Percentiles rank a stretch among this genome's conserved stretches.
These are phyloP conservation scores for Conus betulinus DNA, from an alignment of 1,140 invertebrate genomes.

Conservation along the genomic window DNA sequence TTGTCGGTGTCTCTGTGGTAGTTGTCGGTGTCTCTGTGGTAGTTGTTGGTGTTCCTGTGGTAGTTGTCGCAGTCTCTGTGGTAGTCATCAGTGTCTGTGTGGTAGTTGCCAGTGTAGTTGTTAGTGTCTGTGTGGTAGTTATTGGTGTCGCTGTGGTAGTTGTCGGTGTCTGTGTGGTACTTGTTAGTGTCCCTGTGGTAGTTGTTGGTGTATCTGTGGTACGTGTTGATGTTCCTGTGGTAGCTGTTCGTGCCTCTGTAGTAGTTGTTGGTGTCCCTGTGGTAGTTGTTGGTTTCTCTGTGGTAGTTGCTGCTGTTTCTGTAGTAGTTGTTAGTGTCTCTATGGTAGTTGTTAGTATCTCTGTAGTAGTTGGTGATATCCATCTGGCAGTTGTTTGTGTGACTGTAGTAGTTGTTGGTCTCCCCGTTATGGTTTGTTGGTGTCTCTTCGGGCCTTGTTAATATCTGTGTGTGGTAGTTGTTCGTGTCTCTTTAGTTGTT, in stretches of 20 bases:
- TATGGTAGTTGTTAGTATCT: neutral
- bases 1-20: neutral
- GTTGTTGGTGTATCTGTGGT: conserved; percentile 18
- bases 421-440: neutral
- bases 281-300: neutral
- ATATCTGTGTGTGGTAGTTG: too few species aligned
- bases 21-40: neutral
- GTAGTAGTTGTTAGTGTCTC: too few species aligned
- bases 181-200: conserved; percentile 15
- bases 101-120: neutral
- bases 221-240: neutral
- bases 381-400: neutral
- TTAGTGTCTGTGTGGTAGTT: neutral
- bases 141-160: neutral
- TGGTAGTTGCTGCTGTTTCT: neutral
- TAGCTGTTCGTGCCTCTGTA: neutral
- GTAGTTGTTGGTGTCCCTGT: conserved; percentile 1
- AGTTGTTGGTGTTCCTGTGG: neutral
- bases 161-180: neutral
- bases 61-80: neutral
- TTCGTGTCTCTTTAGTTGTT: too few species aligned
- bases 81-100: neutral
- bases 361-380: neutral
- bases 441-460: neutral
- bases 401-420: neutral